Conservation (phyloP, 2,113 vertebrate species). For the Oncorhynchus mykiss region DNA sequence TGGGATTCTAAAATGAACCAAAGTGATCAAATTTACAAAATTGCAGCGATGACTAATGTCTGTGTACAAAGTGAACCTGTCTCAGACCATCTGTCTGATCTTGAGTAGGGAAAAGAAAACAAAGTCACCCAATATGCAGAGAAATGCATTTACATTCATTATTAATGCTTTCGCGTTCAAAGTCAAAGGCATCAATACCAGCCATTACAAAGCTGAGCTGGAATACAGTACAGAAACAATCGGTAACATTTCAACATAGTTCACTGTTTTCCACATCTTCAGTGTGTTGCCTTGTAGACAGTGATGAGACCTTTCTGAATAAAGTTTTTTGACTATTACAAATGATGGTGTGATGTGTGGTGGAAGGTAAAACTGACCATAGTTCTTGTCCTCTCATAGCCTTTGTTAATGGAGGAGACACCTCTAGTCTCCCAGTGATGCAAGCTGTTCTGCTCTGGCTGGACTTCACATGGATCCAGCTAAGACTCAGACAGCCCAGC, state of each 20-base stretch:
- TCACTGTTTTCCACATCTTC: background rate
- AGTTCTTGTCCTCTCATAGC: background rate
- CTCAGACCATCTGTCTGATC: background rate
- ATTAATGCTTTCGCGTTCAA: background rate
- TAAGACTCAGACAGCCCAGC: constrained; percentile 2
- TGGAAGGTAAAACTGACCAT: background rate
- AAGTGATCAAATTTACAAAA: background rate
- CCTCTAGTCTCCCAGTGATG: background rate
- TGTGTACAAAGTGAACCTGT: background rate
- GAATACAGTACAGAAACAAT: too few relatives aligned
- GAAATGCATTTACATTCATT: background rate
- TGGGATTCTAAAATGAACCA: background rate
- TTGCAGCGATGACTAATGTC: background rate
- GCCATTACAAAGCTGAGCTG: too few relatives aligned
- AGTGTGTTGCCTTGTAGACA: background rate
- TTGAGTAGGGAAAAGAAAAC: background rate
- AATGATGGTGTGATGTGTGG: background rate
- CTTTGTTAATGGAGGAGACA: background rate
- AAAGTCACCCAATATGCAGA: background rate
- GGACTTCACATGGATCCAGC: background rate
- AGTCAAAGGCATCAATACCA: background rate
- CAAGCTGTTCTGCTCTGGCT: constrained; percentile 1
- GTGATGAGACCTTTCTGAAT: background rate
- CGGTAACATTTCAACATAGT: background rate
- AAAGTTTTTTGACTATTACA: background rate